Base-by-base conservation (phyloP, 2,113 vertebrate genomes). In the Oceanites oceanicus region DNA sequence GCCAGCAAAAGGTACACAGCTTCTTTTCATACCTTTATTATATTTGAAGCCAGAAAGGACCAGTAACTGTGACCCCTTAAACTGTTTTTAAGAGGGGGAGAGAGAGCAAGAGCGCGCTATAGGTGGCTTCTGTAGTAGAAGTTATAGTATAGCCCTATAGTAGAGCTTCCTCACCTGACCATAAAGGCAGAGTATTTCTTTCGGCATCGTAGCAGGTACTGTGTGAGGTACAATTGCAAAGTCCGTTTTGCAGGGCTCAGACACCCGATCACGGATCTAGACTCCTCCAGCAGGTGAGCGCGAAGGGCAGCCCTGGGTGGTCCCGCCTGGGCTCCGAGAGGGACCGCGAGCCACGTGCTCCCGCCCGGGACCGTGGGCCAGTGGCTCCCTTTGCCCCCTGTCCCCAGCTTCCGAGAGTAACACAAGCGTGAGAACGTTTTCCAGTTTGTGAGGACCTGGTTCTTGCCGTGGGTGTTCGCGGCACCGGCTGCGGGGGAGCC, bases 271-370 rank as follows among this genome's bases (percentile, higher is more conserved):
- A 2, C 36, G 20, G 38, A 3, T 29, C 62, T 14, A 2, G 16
- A 2, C 15, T 2, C 21, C 47, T 0, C 4, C 0, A 9, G 0
- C 52, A 10, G 59, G 34, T 17, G n/a, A 30, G 50, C 0, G 6
- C 61, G 1, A 6, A 49, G 30, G 27, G 25, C 34, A 30, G 29
- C 58, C 38, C 72, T 29, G 14, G 8, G 2, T 18, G 18, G 2
- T 2, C 36, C 32, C 2, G 44, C 19, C 14, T 11, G 47, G 72
- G 30, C 68, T 77, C 56, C 6, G 7, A 4, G 34, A 3, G 18
- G 14, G 6, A 8, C 38, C 76, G 49, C 59, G 3, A 3, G 15
- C 49, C 21, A 7, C 6, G 4, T 8, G 44, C n/a, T 42, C 49
- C 79, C 61, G 27, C 34, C n/a, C 0, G 0, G n/a, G 34, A 0